Evolutionary conservation across 2,113 vertebrate genomes (phyloP).

Genomic region (Pomatorhinus ruficollis): DNA sequence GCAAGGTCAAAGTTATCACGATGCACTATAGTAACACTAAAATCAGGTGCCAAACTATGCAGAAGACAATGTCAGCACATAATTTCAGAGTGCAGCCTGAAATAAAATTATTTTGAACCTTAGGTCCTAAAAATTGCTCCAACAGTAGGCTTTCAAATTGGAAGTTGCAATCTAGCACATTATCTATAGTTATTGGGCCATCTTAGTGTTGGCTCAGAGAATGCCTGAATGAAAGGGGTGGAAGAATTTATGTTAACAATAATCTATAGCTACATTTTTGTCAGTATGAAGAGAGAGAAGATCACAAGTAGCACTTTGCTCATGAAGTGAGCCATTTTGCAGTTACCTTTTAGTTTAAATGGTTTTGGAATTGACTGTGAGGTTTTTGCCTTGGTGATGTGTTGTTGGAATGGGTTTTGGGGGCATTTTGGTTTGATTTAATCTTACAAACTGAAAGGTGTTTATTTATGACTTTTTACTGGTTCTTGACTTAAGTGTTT

Average conservation of each 20-base stretch:
- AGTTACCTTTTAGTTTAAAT: not conserved
- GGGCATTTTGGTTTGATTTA: not conserved
- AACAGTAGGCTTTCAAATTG: not conserved
- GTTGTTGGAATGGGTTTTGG: accelerated
- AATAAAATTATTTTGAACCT: not conserved
- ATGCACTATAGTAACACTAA: not conserved
- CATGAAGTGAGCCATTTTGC: not conserved
- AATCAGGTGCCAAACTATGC: not conserved
- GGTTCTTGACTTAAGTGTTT: not conserved
- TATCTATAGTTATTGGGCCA: not conserved
- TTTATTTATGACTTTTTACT: not conserved
- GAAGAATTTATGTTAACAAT: not conserved
- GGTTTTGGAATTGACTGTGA: not conserved
- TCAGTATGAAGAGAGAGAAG: not conserved
- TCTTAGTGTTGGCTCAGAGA: not conserved
- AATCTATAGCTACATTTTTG: not conserved
- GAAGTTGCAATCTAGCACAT: not conserved
- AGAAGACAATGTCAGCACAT: not conserved
- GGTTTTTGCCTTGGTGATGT: not conserved
- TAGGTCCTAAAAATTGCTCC: not conserved
- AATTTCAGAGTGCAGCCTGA: not conserved
- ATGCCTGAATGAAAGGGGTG: not conserved
- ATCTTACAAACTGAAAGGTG: not conserved
- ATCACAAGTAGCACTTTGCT: not conserved
- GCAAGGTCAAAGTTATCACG: not conserved